These are phyloP conservation scores for Vanessa tameamea DNA, from an alignment of 1,140 invertebrate species.

Conservation along the genomic window DNA sequence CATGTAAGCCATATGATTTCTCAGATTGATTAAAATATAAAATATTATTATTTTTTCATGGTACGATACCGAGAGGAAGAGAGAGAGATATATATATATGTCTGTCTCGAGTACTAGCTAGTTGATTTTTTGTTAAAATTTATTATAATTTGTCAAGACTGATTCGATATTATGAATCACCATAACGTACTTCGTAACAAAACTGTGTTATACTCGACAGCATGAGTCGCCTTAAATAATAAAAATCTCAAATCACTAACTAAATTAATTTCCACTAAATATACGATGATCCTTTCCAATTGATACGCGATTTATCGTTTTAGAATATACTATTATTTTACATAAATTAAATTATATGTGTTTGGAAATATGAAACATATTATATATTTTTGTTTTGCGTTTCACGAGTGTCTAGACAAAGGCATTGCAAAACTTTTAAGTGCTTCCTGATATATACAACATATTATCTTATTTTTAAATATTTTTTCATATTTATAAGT, in stretches of 20 bases:
- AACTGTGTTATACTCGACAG: no score
- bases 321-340: neutral
- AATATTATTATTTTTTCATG: no score
- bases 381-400: neutral
- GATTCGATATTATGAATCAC: neutral
- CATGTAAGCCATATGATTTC: no score
- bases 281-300: constrained; percentile 38
- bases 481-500: no score
- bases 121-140: no score
- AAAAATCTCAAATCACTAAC: constrained; percentile 37
- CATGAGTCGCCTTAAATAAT: constrained; percentile 42
- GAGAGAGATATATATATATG: no score
- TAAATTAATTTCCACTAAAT: constrained; percentile 43
- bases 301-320: constrained; percentile 38
- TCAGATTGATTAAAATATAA: no score
- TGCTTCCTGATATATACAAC: no score
- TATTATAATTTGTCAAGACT: no score
- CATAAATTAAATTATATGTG: constrained; percentile 2
- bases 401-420: neutral
- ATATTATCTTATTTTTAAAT: no score
- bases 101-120: no score
- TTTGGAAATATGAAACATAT: neutral
- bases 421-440: neutral
- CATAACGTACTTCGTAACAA: neutral
- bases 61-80: no score